Percentiles rank a stretch among this genome's conserved stretches.
These are phyloP conservation scores for Dipodomys merriami DNA, from an alignment of 2,113 vertebrate species.

Conservation along the genomic window DNA sequence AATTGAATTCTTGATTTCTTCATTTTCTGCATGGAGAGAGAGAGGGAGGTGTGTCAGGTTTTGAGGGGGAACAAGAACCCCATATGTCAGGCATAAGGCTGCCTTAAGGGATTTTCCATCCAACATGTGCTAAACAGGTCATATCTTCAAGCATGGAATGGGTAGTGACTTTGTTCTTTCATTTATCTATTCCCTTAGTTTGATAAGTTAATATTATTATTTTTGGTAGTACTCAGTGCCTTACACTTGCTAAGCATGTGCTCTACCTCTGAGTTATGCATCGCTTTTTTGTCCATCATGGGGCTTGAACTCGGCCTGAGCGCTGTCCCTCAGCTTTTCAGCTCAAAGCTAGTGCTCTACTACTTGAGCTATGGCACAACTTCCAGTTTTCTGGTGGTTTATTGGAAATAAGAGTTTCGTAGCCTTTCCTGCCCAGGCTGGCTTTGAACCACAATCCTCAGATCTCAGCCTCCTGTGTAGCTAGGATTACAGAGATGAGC, in stretches of 20 bases:
- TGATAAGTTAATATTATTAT: background rate
- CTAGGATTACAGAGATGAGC: too few relatives aligned
- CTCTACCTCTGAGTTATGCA: background rate
- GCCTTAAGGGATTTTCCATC: background rate
- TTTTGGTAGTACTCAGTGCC: background rate
- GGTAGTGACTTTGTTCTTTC: background rate
- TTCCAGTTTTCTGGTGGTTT: too few relatives aligned
- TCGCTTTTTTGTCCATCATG: too few relatives aligned
- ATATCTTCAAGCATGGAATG: background rate
- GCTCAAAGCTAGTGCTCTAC: too few relatives aligned
- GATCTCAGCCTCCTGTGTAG: too few relatives aligned
- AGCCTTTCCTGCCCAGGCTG: too few relatives aligned
- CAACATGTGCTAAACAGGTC: background rate
- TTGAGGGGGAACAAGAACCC: background rate
- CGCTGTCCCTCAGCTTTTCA: too few relatives aligned
- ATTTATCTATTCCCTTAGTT: background rate
- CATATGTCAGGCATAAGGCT: too few relatives aligned
- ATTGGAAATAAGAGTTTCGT: too few relatives aligned
- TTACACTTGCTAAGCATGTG: background rate
- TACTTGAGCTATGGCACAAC: too few relatives aligned
- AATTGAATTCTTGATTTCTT: background rate
- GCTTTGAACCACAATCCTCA: too few relatives aligned
- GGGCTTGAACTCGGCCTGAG: too few relatives aligned
- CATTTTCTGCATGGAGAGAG: slow-evolving; percentile 16
- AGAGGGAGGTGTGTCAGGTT: background rate